Evolutionary conservation across 2,888 invertebrate species (phyloP).

Genomic region (Drosophila kanekoi): DNA sequence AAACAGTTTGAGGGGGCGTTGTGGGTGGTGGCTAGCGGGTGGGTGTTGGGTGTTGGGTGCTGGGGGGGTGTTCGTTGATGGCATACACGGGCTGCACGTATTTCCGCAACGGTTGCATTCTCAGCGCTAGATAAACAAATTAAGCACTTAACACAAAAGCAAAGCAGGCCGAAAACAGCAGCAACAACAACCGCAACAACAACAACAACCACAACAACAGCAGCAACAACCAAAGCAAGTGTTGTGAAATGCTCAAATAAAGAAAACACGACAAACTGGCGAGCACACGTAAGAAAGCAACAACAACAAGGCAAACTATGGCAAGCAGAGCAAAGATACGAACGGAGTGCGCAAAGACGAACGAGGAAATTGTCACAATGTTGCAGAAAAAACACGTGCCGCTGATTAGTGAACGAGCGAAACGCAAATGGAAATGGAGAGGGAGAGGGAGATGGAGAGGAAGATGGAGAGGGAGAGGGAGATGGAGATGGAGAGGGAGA

Average conservation of each 20-base stretch:
- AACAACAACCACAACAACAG: conserved; percentile 6
- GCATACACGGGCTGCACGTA: conserved; percentile 53
- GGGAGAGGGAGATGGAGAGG: background rate
- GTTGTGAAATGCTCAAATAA: conserved; percentile 42
- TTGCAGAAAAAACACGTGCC: conserved; percentile 78
- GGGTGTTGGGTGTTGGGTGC: background rate
- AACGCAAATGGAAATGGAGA: conserved; percentile 19
- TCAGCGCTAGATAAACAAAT: conserved; percentile 66
- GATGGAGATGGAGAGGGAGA: conserved; percentile 3
- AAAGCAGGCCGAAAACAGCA: conserved; percentile 38
- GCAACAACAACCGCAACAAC: conserved; percentile 13
- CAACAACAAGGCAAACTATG: conserved; percentile 31
- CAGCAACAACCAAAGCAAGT: conserved; percentile 11
- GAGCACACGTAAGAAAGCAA: conserved; percentile 52
- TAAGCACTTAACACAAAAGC: conserved; percentile 55
- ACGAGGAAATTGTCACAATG: conserved; percentile 74
- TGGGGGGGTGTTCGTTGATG: conserved; percentile 5
- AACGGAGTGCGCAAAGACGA: conserved; percentile 52
- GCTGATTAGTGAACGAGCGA: conserved; percentile 67
- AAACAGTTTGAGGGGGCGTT: conserved; percentile 35
- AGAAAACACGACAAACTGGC: conserved; percentile 42
- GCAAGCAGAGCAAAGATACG: conserved; percentile 39
- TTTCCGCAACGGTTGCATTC: conserved; percentile 73
- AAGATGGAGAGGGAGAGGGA: too few relatives aligned
- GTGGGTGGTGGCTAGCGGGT: background rate